A percentile compares a stretch with the other conserved stretches of the same genome.
Conservation (phyloP, 53 echinoderm and acorn worm genomes). For the Paracentrotus lividus region DNA sequence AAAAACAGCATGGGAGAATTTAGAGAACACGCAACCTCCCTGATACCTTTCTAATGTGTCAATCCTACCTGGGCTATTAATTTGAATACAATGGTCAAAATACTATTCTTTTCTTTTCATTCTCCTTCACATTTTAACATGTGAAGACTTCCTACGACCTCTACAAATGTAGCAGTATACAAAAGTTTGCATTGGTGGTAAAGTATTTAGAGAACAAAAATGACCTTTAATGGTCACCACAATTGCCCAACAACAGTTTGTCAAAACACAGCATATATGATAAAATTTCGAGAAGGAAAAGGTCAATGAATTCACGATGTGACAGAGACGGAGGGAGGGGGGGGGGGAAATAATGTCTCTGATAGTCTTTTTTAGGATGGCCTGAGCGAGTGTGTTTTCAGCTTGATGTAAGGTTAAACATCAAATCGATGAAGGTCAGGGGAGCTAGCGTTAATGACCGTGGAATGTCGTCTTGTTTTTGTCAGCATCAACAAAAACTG, state of each 20-base stretch:
- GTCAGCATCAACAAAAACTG: not conserved
- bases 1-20: slow-evolving; percentile 36
- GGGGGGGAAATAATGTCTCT: not conserved
- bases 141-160: not conserved
- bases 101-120: not conserved
- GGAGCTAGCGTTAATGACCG: slow-evolving; percentile 24
- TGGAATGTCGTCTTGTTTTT: slow-evolving; percentile 24
- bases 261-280: not conserved
- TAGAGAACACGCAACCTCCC: not conserved
- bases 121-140: not conserved
- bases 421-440: slow-evolving; percentile 18
- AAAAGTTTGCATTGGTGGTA: not conserved
- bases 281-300: not conserved
- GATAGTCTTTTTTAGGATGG: not conserved
- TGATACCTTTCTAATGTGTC: not conserved
- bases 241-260: not conserved
- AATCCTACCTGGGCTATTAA: not conserved
- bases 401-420: slow-evolving; percentile 12
- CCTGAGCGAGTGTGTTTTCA: not conserved
- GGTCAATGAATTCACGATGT: slow-evolving; percentile 48
- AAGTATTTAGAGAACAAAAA: not conserved
- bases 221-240: not conserved
- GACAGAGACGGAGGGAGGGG: not conserved
- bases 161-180: not conserved
- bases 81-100: not conserved